Evolutionary conservation across 2,888 invertebrate genomes (phyloP).

Genomic region (Seira sanloemensis): DNA sequence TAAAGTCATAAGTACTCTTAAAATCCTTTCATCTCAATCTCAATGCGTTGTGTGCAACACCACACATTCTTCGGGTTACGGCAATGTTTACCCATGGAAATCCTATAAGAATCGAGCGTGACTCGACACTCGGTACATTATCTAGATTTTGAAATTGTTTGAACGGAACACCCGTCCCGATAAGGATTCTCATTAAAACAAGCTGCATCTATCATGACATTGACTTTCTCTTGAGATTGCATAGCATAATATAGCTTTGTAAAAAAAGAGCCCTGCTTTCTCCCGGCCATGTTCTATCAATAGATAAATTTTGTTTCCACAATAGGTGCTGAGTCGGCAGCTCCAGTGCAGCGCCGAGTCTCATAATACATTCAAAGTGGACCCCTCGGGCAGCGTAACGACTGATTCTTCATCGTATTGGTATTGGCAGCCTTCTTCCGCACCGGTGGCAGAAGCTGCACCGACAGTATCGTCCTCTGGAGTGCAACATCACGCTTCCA

Average conservation of each 20-base stretch:
- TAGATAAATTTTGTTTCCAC: conserved; percentile 4
- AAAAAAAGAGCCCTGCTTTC: no score
- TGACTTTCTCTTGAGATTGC: background rate
- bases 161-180: conserved; percentile 48
- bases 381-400: conserved; percentile 59
- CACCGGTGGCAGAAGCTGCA: background rate
- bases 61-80: no score
- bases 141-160: no score
- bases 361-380: conserved; percentile 68
- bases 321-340: conserved; percentile 28
- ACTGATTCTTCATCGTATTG: conserved; percentile 58
- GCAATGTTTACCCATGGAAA: no score
- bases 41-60: conserved; percentile 27
- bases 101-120: no score
- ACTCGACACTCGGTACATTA: no score
- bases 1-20: conserved; percentile 40
- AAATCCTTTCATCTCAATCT: conserved; percentile 34
- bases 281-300: no score
- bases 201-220: background rate
- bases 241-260: no score
- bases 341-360: conserved; percentile 27
- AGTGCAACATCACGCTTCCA: no score
- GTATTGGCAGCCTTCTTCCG: conserved; percentile 62
- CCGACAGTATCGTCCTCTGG: no score
- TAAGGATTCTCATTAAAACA: no score